phyloP scores from a whole-genome alignment of 2,888 invertebrate genomes.

The Archips crataeganus region DNA sequence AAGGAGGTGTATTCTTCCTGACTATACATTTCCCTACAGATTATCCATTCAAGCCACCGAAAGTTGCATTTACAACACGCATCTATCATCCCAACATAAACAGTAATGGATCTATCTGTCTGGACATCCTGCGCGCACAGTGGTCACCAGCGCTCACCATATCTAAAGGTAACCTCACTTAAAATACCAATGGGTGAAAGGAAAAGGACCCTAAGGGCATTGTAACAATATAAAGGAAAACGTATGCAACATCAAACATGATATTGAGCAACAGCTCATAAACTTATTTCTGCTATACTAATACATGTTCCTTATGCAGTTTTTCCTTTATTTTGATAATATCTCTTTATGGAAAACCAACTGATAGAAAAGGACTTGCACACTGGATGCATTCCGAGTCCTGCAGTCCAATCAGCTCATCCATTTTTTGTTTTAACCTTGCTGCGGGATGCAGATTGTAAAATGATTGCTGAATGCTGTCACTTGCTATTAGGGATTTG shows the following conservation, averaged over 20 bases:
- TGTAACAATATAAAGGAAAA: too few species aligned
- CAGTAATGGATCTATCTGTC: constrained; percentile 99
- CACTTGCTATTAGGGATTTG: too few species aligned
- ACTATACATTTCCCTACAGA: constrained; percentile 99
- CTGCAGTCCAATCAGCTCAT: too few species aligned
- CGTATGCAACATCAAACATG: too few species aligned
- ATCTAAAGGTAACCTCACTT: constrained; percentile 95
- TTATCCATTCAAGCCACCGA: constrained; percentile 99
- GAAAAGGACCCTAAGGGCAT: too few species aligned
- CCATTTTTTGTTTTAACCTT: too few species aligned
- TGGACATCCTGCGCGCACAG: constrained; percentile 99
- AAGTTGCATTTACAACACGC: constrained; percentile 99
- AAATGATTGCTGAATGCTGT: too few species aligned
- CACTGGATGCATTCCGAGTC: too few species aligned
- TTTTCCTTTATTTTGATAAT: too few species aligned
- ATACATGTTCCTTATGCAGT: not conserved
- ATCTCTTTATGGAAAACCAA: too few species aligned
- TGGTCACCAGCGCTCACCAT: constrained; percentile 99
- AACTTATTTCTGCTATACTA: not conserved
- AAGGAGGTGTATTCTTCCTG: constrained; percentile 99
- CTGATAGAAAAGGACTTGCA: too few species aligned
- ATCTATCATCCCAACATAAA: constrained; percentile 99
- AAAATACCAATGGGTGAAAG: not conserved
- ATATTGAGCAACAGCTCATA: not conserved
- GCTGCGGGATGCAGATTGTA: too few species aligned